These are phyloP conservation scores for Calonectris borealis DNA, from an alignment of 2,113 vertebrate genomes.

Conservation along the genomic window DNA sequence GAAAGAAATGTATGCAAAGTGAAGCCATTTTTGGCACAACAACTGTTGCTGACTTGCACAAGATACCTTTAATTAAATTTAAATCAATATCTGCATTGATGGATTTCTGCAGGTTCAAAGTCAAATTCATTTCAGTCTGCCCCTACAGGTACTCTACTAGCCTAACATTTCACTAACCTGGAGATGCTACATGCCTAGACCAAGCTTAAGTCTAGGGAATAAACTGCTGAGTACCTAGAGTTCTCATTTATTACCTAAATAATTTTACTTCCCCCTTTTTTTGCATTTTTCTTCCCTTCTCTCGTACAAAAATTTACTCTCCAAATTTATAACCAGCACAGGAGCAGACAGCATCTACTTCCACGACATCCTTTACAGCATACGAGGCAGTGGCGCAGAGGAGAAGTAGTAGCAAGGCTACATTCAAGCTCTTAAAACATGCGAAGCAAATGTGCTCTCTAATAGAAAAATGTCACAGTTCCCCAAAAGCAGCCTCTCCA, in stretches of 20 bases:
- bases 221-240: background rate
- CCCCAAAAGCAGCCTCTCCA: background rate
- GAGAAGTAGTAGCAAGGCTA: background rate
- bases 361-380: rapidly evolving
- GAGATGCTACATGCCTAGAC: background rate
- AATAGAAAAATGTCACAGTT: background rate
- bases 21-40: background rate
- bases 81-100: background rate
- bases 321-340: background rate
- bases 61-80: background rate
- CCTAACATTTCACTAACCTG: background rate
- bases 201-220: background rate
- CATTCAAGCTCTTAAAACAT: background rate
- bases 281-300: background rate
- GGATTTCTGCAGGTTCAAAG: background rate
- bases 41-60: background rate
- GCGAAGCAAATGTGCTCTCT: background rate
- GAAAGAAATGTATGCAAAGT: background rate
- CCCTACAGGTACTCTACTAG: background rate
- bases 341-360: background rate
- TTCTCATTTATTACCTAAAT: background rate
- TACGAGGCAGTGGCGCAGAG: rapidly evolving
- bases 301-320: background rate
- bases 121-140: background rate
- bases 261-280: background rate